A percentile compares a stretch with the other conserved stretches of the same genome.
These are phyloP conservation scores for Parotia lawesii DNA, from an alignment of 2,113 vertebrate species.

Conservation along the genomic window DNA sequence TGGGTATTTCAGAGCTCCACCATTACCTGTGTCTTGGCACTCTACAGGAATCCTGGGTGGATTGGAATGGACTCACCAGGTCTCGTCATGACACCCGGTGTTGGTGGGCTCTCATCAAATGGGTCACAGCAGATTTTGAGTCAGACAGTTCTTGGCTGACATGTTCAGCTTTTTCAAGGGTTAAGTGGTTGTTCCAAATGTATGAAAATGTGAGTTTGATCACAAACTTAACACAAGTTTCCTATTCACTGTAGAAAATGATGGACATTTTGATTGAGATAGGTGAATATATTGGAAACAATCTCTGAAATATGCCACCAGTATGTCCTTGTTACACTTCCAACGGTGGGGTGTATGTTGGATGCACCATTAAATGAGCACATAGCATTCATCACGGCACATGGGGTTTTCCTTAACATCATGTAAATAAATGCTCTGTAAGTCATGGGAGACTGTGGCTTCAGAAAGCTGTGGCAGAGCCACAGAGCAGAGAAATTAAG, in stretches of 20 bases:
- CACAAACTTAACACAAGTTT: not conserved
- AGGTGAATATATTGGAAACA: not conserved
- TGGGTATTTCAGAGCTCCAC: not conserved
- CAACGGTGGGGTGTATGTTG: not conserved
- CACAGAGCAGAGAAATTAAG: slow-evolving; percentile 34
- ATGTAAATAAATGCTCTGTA: not conserved
- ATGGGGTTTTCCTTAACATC: not conserved
- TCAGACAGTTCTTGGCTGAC: not conserved
- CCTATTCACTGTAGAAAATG: not conserved
- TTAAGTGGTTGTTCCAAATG: not conserved
- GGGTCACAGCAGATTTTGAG: not conserved
- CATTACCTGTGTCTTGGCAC: not conserved
- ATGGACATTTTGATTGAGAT: not conserved
- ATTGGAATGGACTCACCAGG: not conserved
- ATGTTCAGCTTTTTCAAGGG: not conserved
- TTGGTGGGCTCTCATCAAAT: not conserved
- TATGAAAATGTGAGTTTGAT: not conserved
- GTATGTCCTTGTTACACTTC: not conserved
- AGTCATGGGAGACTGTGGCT: not conserved
- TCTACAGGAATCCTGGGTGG: fast-evolving
- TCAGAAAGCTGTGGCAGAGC: not conserved
- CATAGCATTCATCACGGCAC: not conserved
- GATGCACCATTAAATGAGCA: not conserved
- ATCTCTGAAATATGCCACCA: not conserved
- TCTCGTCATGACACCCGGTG: not conserved